phyloP scores from a whole-genome alignment of 2,113 vertebrate species.

The Apus apus region DNA sequence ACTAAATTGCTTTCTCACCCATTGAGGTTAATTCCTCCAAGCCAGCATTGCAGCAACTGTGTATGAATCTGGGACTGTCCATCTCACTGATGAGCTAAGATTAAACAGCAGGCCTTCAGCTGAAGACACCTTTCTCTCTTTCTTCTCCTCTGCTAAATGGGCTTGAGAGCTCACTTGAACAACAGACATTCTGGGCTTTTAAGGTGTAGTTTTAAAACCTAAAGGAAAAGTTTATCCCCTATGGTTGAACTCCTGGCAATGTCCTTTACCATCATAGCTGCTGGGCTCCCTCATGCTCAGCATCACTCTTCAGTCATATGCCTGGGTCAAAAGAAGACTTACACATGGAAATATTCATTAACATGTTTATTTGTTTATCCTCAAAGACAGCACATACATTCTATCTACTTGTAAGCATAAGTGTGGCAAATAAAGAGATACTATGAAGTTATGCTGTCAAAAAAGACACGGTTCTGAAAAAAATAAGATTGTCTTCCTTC shows the following conservation, averaged over 20 bases:
- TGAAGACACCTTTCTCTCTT: not conserved
- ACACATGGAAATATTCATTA: not conserved
- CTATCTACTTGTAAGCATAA: not conserved
- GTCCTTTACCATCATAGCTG: not conserved
- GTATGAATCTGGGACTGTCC: not conserved
- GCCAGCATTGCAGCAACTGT: not conserved
- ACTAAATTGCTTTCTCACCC: not conserved
- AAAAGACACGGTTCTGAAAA: not conserved
- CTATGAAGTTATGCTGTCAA: not conserved
- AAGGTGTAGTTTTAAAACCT: not conserved
- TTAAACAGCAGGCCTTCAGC: not conserved
- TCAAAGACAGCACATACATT: not conserved
- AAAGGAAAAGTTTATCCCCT: not conserved
- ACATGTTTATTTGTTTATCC: not conserved
- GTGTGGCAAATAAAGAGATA: not conserved
- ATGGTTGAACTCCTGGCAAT: not conserved
- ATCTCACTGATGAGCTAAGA: not conserved
- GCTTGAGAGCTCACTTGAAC: not conserved
- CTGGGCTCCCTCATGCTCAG: not conserved
- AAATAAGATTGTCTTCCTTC: not conserved
- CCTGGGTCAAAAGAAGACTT: not conserved
- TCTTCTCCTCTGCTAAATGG: not conserved
- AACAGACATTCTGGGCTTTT: not conserved
- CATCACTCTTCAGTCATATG: not conserved
- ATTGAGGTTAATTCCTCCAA: not conserved